These are phyloP conservation scores for Notamacropus eugenii DNA, from an alignment of 2,797 vertebrate species.

Conservation along the genomic window DNA sequence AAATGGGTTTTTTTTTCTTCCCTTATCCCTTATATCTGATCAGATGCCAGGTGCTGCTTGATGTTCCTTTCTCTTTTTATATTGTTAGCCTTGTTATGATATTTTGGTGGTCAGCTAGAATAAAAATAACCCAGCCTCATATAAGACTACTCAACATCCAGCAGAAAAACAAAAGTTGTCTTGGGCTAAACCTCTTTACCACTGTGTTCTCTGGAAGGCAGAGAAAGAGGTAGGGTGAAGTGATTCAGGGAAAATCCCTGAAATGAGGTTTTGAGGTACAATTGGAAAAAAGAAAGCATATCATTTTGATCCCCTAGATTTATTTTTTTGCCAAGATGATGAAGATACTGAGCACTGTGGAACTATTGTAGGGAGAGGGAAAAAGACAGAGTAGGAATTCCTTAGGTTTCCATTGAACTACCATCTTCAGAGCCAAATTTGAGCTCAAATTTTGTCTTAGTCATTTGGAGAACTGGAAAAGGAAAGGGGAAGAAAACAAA, in stretches of 20 bases:
- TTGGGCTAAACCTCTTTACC: not conserved
- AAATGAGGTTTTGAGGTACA: not conserved
- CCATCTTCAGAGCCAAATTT: not conserved
- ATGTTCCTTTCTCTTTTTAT: too few relatives aligned
- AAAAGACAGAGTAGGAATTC: not conserved
- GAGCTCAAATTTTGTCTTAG: not conserved
- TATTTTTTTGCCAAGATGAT: not conserved
- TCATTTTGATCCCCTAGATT: not conserved
- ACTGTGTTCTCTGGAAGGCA: not conserved
- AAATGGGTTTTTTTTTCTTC: too few relatives aligned
- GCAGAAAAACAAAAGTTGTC: not conserved
- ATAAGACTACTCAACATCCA: not conserved
- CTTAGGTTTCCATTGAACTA: not conserved
- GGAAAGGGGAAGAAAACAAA: not conserved
- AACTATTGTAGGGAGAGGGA: not conserved
- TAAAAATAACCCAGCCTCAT: not conserved
- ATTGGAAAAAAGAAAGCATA: not conserved
- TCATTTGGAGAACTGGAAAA: not conserved
- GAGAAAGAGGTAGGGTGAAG: not conserved
- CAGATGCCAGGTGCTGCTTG: too few relatives aligned
- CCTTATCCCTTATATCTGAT: too few relatives aligned
- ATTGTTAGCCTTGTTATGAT: too few relatives aligned
- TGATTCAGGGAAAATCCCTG: not conserved
- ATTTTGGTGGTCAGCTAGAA: too few relatives aligned
- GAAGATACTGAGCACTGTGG: not conserved